Evolutionary conservation across 2,797 vertebrate species (phyloP).

Genomic region (Melanotaenia parkinsoni): DNA sequence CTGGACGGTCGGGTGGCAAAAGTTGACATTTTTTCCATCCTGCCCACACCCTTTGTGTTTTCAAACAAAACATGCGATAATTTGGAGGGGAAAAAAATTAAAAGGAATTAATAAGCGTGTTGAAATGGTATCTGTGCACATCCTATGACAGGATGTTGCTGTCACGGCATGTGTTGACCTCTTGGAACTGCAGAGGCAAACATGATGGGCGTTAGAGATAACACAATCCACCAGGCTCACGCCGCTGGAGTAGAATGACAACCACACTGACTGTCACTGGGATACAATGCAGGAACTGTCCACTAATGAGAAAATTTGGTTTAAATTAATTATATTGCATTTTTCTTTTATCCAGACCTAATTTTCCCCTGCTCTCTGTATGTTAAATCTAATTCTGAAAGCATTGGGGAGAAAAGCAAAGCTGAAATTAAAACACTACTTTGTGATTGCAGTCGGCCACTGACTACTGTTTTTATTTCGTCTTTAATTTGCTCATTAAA

Average conservation of each 20-base stretch:
- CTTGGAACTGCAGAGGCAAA: conserved; percentile 41
- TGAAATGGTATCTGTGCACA: conserved; percentile 70
- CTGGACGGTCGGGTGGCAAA: conserved; percentile 41
- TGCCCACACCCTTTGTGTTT: conserved; percentile 59
- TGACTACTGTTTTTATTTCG: conserved; percentile 38
- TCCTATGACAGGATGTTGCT: conserved; percentile 84
- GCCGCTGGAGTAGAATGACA: conserved; percentile 6
- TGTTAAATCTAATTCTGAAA: background rate
- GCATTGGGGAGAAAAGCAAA: conserved; percentile 2
- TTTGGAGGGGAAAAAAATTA: conserved; percentile 15
- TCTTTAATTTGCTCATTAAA: conserved; percentile 60
- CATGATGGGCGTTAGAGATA: conserved; percentile 56
- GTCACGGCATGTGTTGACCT: conserved; percentile 50
- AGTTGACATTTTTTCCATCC: conserved; percentile 64
- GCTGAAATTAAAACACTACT: background rate
- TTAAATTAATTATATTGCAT: background rate
- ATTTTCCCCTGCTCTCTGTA: background rate
- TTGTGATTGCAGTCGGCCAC: conserved; percentile 36
- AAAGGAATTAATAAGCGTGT: conserved; percentile 63
- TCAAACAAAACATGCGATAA: conserved; percentile 67
- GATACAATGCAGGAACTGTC: background rate
- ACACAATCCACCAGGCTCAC: conserved; percentile 29
- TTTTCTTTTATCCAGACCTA: background rate
- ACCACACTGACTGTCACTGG: background rate
- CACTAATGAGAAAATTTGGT: background rate